A percentile compares a stretch with the other conserved stretches of the same genome.
phyloP scores from a whole-genome alignment of 2,797 vertebrate genomes.

The Acipenser oxyrinchus region DNA sequence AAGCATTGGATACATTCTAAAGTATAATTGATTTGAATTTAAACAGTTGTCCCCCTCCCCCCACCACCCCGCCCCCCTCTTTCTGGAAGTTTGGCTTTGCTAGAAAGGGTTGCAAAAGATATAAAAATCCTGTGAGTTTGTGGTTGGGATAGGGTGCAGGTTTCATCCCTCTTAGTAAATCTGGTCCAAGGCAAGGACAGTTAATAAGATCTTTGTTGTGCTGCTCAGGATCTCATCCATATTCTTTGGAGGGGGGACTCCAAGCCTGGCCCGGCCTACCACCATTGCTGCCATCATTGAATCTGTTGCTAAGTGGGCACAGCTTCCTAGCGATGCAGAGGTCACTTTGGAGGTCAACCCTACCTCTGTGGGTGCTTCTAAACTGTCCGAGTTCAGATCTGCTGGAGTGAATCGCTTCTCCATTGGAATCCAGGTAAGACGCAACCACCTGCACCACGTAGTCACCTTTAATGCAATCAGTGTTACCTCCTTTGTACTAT shows the following conservation, averaged over 20 bases:
- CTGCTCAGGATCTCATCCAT: conserved; percentile 72
- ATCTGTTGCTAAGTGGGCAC: conserved; percentile 40
- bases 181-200: neutral
- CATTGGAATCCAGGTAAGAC: conserved; percentile 80
- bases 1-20: no score
- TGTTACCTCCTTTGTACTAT: no score
- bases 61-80: neutral
- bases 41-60: neutral
- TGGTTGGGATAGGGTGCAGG: neutral
- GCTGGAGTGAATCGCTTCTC: conserved; percentile 84
- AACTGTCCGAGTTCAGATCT: conserved; percentile 54
- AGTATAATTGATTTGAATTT: no score
- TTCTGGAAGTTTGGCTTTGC: no score
- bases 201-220: conserved; percentile 9
- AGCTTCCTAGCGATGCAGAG: conserved; percentile 56
- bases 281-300: conserved; percentile 70
- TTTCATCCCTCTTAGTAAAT: neutral
- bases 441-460: neutral
- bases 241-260: conserved; percentile 90
- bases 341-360: conserved; percentile 86
- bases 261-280: conserved; percentile 73
- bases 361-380: conserved; percentile 47
- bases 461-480: no score
- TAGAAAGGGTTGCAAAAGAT: neutral
- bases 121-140: neutral